Percentiles rank a stretch among this genome's conserved stretches.
Evolutionary conservation across 2,797 vertebrate genomes (phyloP).

Genomic region (Sphenopsis melanotis): DNA sequence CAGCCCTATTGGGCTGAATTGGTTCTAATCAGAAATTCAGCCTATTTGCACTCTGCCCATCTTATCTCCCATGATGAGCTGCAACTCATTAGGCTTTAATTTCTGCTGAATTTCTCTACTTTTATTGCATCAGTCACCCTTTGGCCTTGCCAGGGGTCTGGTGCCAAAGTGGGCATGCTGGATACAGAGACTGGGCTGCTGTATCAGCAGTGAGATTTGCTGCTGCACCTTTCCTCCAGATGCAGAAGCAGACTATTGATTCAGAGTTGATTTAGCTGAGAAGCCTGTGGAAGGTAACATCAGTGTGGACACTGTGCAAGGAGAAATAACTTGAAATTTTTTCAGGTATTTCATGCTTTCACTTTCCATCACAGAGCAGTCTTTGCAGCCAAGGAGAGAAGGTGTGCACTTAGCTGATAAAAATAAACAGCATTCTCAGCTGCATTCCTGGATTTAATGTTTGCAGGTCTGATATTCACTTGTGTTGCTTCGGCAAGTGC

Average conservation of each 20-base stretch:
- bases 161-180: neutral
- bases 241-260: neutral
- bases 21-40: neutral
- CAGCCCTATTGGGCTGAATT: neutral
- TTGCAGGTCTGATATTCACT: slow-evolving; percentile 59
- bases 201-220: neutral
- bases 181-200: neutral
- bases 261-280: neutral
- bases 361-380: neutral
- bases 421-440: slow-evolving; percentile 44
- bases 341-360: neutral
- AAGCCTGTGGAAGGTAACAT: neutral
- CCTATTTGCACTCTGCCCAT: neutral
- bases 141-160: neutral
- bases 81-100: neutral
- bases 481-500: neutral
- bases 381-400: neutral
- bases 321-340: neutral
- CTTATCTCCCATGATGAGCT: neutral
- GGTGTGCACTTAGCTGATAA: slow-evolving; percentile 50
- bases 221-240: neutral
- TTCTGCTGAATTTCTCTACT: neutral
- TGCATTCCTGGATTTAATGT: slow-evolving; percentile 49
- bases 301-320: neutral
- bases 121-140: neutral